Percentiles rank a stretch among this genome's conserved stretches.
Evolutionary conservation across 2,113 vertebrate genomes (phyloP).

Genomic region (Pseudorasbora parva): DNA sequence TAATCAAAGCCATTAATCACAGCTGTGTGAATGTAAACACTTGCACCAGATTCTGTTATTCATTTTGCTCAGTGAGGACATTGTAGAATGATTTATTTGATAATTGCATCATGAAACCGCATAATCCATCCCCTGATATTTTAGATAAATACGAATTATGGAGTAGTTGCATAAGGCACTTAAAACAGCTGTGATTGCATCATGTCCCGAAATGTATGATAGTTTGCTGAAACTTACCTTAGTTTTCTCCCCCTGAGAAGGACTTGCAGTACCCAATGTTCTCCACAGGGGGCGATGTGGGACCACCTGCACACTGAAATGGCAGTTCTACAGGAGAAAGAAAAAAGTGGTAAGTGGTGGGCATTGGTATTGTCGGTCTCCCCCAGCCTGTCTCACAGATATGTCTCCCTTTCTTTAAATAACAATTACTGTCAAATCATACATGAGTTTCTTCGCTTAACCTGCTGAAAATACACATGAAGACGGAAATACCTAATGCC

Average conservation of each 20-base stretch:
- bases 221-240: background rate
- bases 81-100: conserved; percentile 21
- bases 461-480: conserved; percentile 23
- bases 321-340: background rate
- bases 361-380: conserved; percentile 19
- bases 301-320: conserved; percentile 50
- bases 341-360: background rate
- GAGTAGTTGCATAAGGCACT: background rate
- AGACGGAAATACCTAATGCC: conserved; percentile 7
- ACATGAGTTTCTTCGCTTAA: conserved; percentile 31
- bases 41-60: background rate
- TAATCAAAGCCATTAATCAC: conserved; percentile 44
- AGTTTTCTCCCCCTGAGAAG: background rate
- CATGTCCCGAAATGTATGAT: background rate
- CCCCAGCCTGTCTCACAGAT: conserved; percentile 25
- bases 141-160: too few relatives aligned
- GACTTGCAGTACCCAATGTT: conserved; percentile 56
- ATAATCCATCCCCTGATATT: too few relatives aligned
- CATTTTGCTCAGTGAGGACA: background rate
- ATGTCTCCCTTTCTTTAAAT: conserved; percentile 47
- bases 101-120: background rate
- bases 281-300: conserved; percentile 72
- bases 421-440: conserved; percentile 57
- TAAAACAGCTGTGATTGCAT: background rate
- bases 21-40: background rate